Evolutionary conservation across 92 coral and sea anemone species (phyloP).

Genomic region (Ricordea florida): DNA sequence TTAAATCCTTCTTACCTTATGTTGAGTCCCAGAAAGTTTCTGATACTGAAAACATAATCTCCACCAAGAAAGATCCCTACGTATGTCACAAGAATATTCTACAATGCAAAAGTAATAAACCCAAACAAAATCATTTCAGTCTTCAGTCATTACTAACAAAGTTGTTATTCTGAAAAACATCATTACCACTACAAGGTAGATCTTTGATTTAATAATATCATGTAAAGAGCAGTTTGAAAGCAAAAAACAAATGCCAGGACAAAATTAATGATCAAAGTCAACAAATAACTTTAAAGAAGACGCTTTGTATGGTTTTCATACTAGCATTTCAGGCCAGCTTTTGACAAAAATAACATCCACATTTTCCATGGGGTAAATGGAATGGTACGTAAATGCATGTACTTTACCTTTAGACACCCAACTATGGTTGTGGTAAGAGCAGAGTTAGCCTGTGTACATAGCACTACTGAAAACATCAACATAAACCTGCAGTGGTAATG

Average conservation of each 20-base stretch:
- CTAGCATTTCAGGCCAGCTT: too few relatives aligned
- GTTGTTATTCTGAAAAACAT: neutral
- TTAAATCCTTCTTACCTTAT: conserved; percentile 76
- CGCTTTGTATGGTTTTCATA: too few relatives aligned
- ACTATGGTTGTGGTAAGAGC: conserved; percentile 94
- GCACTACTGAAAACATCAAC: conserved; percentile 86
- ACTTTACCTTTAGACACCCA: conserved; percentile 93
- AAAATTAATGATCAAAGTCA: neutral
- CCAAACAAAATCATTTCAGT: neutral
- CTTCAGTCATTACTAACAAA: neutral
- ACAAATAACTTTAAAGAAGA: neutral
- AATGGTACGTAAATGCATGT: too few relatives aligned
- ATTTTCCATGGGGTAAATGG: too few relatives aligned
- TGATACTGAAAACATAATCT: conserved; percentile 74
- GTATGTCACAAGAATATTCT: conserved; percentile 94
- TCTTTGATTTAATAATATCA: too few relatives aligned
- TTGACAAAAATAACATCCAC: too few relatives aligned
- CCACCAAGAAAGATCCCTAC: conserved; percentile 97
- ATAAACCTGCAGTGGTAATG: conserved; percentile 57
- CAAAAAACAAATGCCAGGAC: neutral
- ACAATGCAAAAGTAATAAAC: neutral
- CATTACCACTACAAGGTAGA: too few relatives aligned
- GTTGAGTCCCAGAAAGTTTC: conserved; percentile 87
- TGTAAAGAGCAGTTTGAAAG: too few relatives aligned
- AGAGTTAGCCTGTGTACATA: conserved; percentile 93